phyloP scores from a whole-genome alignment of 2,888 invertebrate genomes.

The Trissolcus japonicus region DNA sequence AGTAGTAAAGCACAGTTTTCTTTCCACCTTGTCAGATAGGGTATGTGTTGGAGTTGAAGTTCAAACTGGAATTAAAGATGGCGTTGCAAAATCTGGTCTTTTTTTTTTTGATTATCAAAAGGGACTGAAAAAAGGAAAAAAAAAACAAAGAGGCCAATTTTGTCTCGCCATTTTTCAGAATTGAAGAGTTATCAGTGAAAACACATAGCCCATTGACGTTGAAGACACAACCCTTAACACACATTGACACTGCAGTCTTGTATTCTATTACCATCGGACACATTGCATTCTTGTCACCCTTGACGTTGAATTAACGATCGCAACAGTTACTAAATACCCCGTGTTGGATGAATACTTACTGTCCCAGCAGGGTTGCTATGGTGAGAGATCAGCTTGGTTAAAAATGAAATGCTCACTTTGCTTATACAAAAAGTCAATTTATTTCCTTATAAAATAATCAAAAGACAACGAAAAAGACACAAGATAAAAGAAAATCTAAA shows the following conservation, averaged over 20 bases:
- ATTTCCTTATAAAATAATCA: background rate
- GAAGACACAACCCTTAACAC: constrained; percentile 9
- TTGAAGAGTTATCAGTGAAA: too few species aligned
- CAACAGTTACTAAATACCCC: constrained; percentile 36
- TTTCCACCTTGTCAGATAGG: too few species aligned
- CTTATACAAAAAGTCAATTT: background rate
- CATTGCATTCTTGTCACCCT: constrained; percentile 36
- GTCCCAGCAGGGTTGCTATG: constrained; percentile 3
- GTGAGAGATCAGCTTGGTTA: constrained; percentile 1
- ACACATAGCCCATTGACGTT: too few species aligned
- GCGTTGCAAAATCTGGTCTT: too few species aligned
- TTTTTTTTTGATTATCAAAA: too few species aligned
- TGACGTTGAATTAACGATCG: constrained; percentile 29
- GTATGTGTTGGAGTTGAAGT: too few species aligned
- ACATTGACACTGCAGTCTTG: constrained; percentile 29
- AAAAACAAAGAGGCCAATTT: background rate
- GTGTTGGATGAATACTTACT: constrained; percentile 10
- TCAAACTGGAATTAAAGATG: too few species aligned
- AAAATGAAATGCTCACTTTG: constrained; percentile 2
- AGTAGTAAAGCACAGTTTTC: too few species aligned
- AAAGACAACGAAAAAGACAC: background rate
- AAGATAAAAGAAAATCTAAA: background rate
- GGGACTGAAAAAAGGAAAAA: too few species aligned
- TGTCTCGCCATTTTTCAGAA: background rate
- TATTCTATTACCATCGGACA: constrained; percentile 27